Conservation (phyloP, 1,140 invertebrate genomes). For the Musca domestica region DNA sequence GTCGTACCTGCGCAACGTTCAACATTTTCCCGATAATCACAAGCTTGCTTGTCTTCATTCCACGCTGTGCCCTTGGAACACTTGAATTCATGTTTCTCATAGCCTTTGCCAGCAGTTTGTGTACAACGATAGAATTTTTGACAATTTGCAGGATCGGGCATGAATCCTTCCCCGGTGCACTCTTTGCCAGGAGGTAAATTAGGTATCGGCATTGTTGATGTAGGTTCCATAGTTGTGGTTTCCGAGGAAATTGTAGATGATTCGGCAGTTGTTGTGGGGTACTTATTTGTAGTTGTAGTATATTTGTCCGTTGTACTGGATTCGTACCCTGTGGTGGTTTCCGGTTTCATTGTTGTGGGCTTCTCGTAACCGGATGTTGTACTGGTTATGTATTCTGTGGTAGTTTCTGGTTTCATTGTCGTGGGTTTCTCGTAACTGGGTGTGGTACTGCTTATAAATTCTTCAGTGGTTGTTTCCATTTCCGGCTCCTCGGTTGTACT, state of each 20-base stretch:
- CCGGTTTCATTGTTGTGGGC: slow-evolving; percentile 22
- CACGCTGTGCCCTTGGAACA: slow-evolving; percentile 55
- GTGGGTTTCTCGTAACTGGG: slow-evolving; percentile 23
- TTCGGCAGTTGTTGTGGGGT: slow-evolving; percentile 32
- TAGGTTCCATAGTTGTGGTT: slow-evolving; percentile 35
- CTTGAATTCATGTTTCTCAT: slow-evolving; percentile 49
- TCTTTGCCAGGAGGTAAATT: slow-evolving; percentile 36
- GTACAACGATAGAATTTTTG: slow-evolving; percentile 61
- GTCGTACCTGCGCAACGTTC: slow-evolving; percentile 30
- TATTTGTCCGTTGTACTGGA: slow-evolving; percentile 28
- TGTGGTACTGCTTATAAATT: slow-evolving; percentile 28
- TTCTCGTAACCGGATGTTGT: slow-evolving; percentile 22
- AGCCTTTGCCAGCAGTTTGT: slow-evolving; percentile 51
- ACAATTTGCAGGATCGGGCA: slow-evolving; percentile 61
- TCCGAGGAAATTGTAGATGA: slow-evolving; percentile 27
- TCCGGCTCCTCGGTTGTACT: slow-evolving; percentile 29
- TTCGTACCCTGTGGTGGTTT: slow-evolving; percentile 27
- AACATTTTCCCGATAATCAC: slow-evolving; percentile 39
- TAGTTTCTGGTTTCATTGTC: slow-evolving; percentile 23
- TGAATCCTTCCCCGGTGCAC: slow-evolving; percentile 63
- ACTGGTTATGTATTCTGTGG: slow-evolving; percentile 25
- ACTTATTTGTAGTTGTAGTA: slow-evolving; percentile 31
- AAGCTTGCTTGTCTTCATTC: slow-evolving; percentile 53
- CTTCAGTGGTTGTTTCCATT: slow-evolving; percentile 19
- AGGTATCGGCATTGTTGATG: slow-evolving; percentile 34